Evolutionary conservation across 2,797 vertebrate species (phyloP), one percentile per base, ranked within the genome.

Genomic region (Coendou prehensilis): DNA sequence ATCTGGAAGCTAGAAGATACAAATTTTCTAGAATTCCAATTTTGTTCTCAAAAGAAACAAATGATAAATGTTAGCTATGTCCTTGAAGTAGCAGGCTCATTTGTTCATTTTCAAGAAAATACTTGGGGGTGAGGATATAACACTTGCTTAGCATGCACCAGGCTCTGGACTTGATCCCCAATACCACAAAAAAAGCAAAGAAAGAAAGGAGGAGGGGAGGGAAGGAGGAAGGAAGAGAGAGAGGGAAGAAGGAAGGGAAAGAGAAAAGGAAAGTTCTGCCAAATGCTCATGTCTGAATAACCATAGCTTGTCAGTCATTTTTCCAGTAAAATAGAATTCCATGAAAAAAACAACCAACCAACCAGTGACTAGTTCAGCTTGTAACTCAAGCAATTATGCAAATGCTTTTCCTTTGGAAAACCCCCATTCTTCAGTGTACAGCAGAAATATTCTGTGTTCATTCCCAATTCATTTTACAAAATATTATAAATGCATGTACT

Each of bases 1-100:
- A 47, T 82, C n/a, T 47, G 30, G 11, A 96, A 80, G 14, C 0
- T 84, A 20, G 54, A 89, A 86, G 20, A 89, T 8, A 63, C 0
- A 71, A 45, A 14, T 20, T 88, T 76, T 81, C 89, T 88, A 88
- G 76, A 84, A 61, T 91, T 93, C 63, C 75, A 63, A 20, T 54
- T 82, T 78, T 67, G 1, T 75, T 45, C 78, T 57, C 94, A 47
- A 78, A 96, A 82, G n/a, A 86, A 30, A 52, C 57, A 83, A 61
- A 45, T 79, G 56, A 33, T 50, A 41, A 71, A 79, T 37, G 17
- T 87, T 78, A 89, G 20, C 17, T 5, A 26, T 79, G 47, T 63
- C 61, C 56, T 59, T 47, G 33, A 91, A 54, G 28, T 6, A 17
- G 26, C 5, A 86, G 18, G 37, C 73, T 37, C 23, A 0, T 17